Base-by-base conservation (phyloP, 2,113 vertebrate genomes). In the Proteles cristata region DNA sequence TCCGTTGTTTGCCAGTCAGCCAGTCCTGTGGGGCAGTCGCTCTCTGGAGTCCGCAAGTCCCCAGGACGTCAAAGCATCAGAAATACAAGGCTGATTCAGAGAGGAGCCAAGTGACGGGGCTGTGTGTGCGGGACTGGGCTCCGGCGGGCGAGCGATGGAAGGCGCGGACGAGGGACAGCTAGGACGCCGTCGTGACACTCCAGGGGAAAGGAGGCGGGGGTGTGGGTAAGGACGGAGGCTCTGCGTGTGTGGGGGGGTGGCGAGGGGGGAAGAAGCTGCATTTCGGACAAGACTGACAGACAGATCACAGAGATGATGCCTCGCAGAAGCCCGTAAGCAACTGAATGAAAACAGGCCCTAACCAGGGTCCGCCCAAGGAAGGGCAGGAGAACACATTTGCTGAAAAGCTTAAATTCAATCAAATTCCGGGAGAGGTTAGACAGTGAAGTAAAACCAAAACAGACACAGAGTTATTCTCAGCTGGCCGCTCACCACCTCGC, bases 121-220 rank as follows among this genome's bases (percentile, higher is more conserved):
- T 33, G 35, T 17, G 23, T 5, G 9, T 21, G 26, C 10, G 5
- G 11, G 23, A 35, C 26, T 63, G 58, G 28, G 5, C 50, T 69
- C 35, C 2, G 0, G 9, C 2, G 11, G 21, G 11, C 5, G 12
- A 16, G 21, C 58, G 12, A 11, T 0, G 2, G 21, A 48, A 33
- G 19, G 21, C 12, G 11, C 8, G 11, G 10, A 26, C 8, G 8
- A 0, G n/a, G n/a, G 33, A 0, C n/a, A 43, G 33, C 2, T 15
- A 14, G 61, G 31, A 23, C 26, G 73, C 11, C 21, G 48, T 58
- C 17, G 21, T 5, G 15, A 23, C 25, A 10, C 26, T n/a, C 8
- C 14, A 2, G 5, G 33, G 50, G 26, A 43, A 14, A 17, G n/a
- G 31, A 25, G 25, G 8, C 26, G 0, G 2, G 48, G 11, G 25